Conservation (phyloP, 2,113 vertebrate species). For the Tetraodon nigroviridis region DNA sequence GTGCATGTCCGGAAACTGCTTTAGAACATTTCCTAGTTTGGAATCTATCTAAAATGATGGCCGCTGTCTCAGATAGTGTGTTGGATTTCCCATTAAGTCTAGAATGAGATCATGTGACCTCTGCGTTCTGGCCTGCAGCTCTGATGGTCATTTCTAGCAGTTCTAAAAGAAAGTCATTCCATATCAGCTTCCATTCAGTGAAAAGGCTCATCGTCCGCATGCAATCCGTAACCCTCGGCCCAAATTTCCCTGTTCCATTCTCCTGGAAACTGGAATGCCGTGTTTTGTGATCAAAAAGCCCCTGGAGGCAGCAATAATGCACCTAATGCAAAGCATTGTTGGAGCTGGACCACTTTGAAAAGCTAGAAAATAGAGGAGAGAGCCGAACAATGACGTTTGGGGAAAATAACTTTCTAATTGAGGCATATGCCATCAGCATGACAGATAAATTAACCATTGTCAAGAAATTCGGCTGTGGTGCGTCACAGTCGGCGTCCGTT, state of each 20-base stretch:
- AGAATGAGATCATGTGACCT: conserved; percentile 42
- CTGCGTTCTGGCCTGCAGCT: conserved; percentile 59
- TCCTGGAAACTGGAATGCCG: conserved; percentile 24
- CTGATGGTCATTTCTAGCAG: conserved; percentile 48
- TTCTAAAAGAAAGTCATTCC: conserved; percentile 54
- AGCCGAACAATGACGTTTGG: conserved; percentile 61
- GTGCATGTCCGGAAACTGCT: conserved; percentile 16
- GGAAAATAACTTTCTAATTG: conserved; percentile 73
- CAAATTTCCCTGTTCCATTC: conserved; percentile 36
- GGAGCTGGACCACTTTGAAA: conserved; percentile 37
- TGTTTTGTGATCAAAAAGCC: conserved; percentile 59
- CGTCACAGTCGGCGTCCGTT: conserved; percentile 39
- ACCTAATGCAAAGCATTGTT: conserved; percentile 47
- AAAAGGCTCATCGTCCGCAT: conserved; percentile 54
- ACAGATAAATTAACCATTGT: conserved; percentile 72
- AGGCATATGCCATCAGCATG: conserved; percentile 60
- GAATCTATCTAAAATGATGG: too few species aligned
- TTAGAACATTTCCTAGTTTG: too few species aligned
- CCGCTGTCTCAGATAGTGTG: not conserved
- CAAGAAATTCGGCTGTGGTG: conserved; percentile 54
- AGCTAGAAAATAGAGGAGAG: conserved; percentile 43
- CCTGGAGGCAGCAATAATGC: conserved; percentile 46
- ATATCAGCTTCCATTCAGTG: conserved; percentile 45
- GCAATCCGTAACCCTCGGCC: conserved; percentile 57
- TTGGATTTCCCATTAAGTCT: conserved; percentile 52